These are phyloP conservation scores for Taenioides sp. DNA, from an alignment of 2,797 vertebrate species.

Conservation along the genomic window DNA sequence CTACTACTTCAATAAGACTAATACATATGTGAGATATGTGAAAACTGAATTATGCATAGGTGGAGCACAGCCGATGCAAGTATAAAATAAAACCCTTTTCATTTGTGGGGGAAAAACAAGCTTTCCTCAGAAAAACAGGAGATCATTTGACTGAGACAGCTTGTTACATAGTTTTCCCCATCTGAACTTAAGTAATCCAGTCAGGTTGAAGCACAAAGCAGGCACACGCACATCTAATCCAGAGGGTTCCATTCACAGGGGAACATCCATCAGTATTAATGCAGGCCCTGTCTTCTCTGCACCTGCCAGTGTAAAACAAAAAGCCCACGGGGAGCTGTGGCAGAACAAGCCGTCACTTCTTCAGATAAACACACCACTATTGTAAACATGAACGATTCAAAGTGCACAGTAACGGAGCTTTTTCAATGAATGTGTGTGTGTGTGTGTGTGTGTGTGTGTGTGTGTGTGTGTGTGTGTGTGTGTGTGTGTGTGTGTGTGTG, in stretches of 20 bases:
- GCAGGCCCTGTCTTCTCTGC: conserved; percentile 26
- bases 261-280: conserved; percentile 38
- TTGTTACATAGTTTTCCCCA: not conserved
- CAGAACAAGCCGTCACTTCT: conserved; percentile 25
- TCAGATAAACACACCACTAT: conserved; percentile 26
- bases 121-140: not conserved
- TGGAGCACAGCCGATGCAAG: not conserved
- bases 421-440: not conserved
- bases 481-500: not conserved
- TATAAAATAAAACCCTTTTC: not conserved
- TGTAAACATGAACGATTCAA: conserved; percentile 22
- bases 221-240: conserved; percentile 29
- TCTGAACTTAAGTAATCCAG: conserved; percentile 13
- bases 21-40: not conserved
- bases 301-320: conserved; percentile 35
- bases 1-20: not conserved
- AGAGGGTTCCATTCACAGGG: conserved; percentile 15
- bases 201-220: conserved; percentile 27
- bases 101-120: conserved; percentile 1
- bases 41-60: not conserved
- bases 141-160: not conserved
- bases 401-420: not conserved
- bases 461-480: not conserved
- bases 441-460: not conserved
- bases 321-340: conserved; percentile 16